Evolutionary conservation across 1,140 invertebrate species (phyloP), one percentile per base, ranked within the genome.

Genomic region (Drosophila neocordata): DNA sequence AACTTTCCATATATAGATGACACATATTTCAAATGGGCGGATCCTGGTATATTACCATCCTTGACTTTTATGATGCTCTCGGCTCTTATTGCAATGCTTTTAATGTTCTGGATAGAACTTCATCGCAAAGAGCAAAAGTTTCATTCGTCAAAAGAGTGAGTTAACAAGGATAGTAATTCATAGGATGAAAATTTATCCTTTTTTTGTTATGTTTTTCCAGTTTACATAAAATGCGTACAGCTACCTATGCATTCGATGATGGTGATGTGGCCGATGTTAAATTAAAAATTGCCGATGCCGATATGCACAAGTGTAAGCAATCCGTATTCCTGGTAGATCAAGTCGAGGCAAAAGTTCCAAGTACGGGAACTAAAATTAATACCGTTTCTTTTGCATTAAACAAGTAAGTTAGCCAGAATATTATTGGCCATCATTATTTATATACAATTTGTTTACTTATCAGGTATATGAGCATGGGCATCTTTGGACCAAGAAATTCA

Each of bases 241-340:
- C 74, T 2, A 83, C 81, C 12, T 78, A 87, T 76, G 71, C 69
- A 9, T 87, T 84, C 27, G 89, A 91, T 63, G 89, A 91, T 66
- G 65, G 65, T 9, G 85, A 87, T 66, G 89, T 91, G 31, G 77
- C 88, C 5, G 79, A 89, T 67, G 80, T 91, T 11, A 91, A 88
- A 24, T 67, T 73, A 1, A 80, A 77, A 31, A 87, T 91, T 31
- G 85, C 89, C 15, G 58, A 79, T 3, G 77, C 80, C 20, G 83
- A 89, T 24, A 69, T 76, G 55, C 53, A 58, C 53, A 79, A 78
- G 12, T 83, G 81, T 12, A 83, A 81, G 34, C 79, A 84, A 35
- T 77, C 87, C 1, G 77, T 82, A 1, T 73, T 89, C 58, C 31
- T 91, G 34, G 89, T 91, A 1, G 89, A 91, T 73, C 89, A 91